These are phyloP conservation scores for Drosophila gunungcola DNA, from an alignment of 1,140 invertebrate genomes.

Conservation along the genomic window DNA sequence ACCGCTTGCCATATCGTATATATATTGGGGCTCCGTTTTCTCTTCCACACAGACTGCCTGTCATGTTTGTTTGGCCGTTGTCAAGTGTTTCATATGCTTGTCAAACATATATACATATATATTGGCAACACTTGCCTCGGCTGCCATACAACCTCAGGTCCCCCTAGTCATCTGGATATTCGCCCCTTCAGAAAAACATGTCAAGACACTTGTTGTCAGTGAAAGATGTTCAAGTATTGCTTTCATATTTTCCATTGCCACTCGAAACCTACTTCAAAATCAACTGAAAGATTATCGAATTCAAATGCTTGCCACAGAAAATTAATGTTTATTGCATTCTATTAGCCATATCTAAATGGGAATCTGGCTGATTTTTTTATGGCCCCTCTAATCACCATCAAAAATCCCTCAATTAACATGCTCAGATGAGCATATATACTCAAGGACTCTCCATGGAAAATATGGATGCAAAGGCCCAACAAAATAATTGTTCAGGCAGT, in stretches of 20 bases:
- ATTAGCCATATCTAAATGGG: conserved; percentile 42
- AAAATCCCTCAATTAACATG: conserved; percentile 76
- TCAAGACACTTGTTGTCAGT: conserved; percentile 42
- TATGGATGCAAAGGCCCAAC: conserved; percentile 24
- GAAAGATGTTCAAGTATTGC: conserved; percentile 37
- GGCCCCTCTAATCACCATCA: conserved; percentile 56
- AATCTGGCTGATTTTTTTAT: conserved; percentile 39
- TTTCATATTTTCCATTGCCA: conserved; percentile 22
- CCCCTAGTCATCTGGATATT: not conserved
- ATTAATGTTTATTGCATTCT: conserved; percentile 63
- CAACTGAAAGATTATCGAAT: not conserved
- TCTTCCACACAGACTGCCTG: conserved; percentile 39
- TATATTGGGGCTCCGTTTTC: not conserved
- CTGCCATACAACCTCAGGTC: conserved; percentile 4
- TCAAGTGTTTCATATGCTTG: conserved; percentile 64
- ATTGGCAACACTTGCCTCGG: conserved; percentile 63
- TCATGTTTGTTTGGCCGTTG: conserved; percentile 73
- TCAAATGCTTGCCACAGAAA: conserved; percentile 1
- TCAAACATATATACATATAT: conserved; percentile 43
- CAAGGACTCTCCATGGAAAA: conserved; percentile 16
- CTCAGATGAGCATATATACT: conserved; percentile 49
- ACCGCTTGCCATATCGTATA: not conserved
- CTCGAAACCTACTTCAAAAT: conserved; percentile 25
- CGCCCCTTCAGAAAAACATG: conserved; percentile 15
- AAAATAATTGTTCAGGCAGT: conserved; percentile 62